Evolutionary conservation across 2,797 vertebrate species (phyloP).

Genomic region (Enteromius afrohamiltoni): DNA sequence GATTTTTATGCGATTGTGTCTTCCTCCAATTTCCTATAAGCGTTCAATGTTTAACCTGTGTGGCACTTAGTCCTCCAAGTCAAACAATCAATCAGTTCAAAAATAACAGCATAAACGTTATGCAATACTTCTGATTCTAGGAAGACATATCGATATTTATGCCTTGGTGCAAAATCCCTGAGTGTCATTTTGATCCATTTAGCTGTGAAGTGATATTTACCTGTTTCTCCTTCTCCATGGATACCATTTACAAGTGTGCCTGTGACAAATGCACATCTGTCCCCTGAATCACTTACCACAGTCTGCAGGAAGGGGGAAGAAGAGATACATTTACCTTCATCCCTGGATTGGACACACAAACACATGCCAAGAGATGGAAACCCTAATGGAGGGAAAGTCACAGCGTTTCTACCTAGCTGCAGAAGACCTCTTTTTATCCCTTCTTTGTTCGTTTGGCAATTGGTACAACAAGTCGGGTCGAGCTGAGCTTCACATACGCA

Average conservation of each 20-base stretch:
- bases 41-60: slow-evolving; percentile 38
- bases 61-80: slow-evolving; percentile 29
- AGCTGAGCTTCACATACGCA: slow-evolving; percentile 64
- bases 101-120: slow-evolving; percentile 43
- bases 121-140: slow-evolving; percentile 37
- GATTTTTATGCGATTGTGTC: slow-evolving; percentile 12
- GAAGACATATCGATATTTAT: slow-evolving; percentile 59
- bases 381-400: slow-evolving; percentile 45
- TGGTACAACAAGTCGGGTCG: slow-evolving; percentile 66
- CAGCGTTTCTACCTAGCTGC: slow-evolving; percentile 33
- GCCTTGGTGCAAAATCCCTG: slow-evolving; percentile 41
- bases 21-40: slow-evolving; percentile 15
- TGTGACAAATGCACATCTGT: slow-evolving; percentile 54
- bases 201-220: slow-evolving; percentile 65
- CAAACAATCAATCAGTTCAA: slow-evolving; percentile 44
- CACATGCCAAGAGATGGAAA: slow-evolving; percentile 47
- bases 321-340: slow-evolving; percentile 19
- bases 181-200: slow-evolving; percentile 67
- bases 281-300: slow-evolving; percentile 36
- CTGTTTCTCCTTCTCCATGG: slow-evolving; percentile 59
- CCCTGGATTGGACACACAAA: slow-evolving; percentile 22
- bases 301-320: not conserved
- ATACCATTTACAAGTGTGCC: slow-evolving; percentile 60
- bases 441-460: slow-evolving; percentile 58
- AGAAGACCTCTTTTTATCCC: slow-evolving; percentile 51